Evolutionary conservation across 2,888 invertebrate genomes (phyloP).

Genomic region (Pollenia griseotomentosa): DNA sequence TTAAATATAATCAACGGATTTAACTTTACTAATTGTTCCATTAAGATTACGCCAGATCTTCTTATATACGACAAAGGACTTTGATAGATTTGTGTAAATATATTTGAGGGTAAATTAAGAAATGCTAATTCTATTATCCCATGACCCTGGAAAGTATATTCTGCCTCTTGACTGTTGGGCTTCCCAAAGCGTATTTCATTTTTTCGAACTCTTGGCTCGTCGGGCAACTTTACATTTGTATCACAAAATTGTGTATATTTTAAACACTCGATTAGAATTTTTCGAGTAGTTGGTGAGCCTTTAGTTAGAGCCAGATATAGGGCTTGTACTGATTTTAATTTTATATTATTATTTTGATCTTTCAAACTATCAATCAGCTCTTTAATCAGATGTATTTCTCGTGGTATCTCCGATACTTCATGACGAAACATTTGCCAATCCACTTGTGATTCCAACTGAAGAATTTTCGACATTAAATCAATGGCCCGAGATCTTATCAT

Average conservation of each 20-base stretch:
- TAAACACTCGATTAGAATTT: conserved; percentile 80
- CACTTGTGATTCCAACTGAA: conserved; percentile 81
- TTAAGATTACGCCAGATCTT: conserved; percentile 80
- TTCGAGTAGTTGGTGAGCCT: conserved; percentile 80
- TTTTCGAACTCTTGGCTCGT: conserved; percentile 76
- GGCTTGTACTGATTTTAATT: conserved; percentile 81
- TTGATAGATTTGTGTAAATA: conserved; percentile 79
- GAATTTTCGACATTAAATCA: conserved; percentile 80
- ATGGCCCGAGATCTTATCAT: conserved; percentile 80
- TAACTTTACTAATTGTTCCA: conserved; percentile 79
- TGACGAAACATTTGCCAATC: conserved; percentile 83
- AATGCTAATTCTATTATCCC: conserved; percentile 78
- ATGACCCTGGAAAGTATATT: conserved; percentile 81
- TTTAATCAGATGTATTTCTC: conserved; percentile 81
- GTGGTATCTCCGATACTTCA: conserved; percentile 81
- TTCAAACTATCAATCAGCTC: conserved; percentile 80
- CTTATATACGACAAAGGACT: conserved; percentile 79
- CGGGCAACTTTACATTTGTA: conserved; percentile 75
- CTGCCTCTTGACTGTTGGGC: conserved; percentile 76
- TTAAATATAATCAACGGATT: conserved; percentile 82
- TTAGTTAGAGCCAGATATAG: conserved; percentile 78
- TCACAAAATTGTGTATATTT: conserved; percentile 79
- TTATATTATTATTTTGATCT: conserved; percentile 81
- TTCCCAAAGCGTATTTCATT: conserved; percentile 80
- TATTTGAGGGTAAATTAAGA: conserved; percentile 78